A percentile compares a stretch with the other conserved stretches of the same genome.
These are phyloP conservation scores for Papilio polytes DNA, from an alignment of 1,140 invertebrate genomes.

Conservation along the genomic window DNA sequence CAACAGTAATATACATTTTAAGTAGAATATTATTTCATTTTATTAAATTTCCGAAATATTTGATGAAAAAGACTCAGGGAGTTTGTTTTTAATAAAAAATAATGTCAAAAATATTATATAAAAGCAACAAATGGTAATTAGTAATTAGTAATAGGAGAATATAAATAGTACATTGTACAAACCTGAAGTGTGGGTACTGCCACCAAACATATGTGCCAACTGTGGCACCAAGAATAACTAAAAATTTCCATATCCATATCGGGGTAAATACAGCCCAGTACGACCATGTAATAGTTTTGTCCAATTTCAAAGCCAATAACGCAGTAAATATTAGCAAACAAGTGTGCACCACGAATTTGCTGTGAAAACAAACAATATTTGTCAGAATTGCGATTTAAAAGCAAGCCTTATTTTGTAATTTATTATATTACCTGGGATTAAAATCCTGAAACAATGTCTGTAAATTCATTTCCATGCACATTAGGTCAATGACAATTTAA, in stretches of 20 bases:
- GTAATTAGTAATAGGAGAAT: background rate
- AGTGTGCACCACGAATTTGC: conserved; percentile 98
- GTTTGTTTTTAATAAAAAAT: conserved; percentile 11
- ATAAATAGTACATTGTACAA: conserved; percentile 34
- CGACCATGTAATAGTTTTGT: conserved; percentile 94
- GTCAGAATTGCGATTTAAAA: conserved; percentile 43
- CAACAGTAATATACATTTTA: background rate
- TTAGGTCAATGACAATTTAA: conserved; percentile 53
- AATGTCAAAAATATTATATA: background rate
- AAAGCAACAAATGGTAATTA: background rate
- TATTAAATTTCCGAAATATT: no score
- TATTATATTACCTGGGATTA: conserved; percentile 91
- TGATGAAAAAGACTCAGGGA: background rate
- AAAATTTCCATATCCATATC: conserved; percentile 98
- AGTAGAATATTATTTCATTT: no score
- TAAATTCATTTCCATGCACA: conserved; percentile 90
- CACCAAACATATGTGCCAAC: conserved; percentile 97
- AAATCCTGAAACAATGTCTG: conserved; percentile 96
- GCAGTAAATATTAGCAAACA: conserved; percentile 96
- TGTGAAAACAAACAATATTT: conserved; percentile 80
- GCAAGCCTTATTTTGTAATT: conserved; percentile 31
- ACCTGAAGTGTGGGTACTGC: conserved; percentile 96
- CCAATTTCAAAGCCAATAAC: conserved; percentile 94
- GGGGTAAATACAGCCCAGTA: conserved; percentile 97
- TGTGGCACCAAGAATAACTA: conserved; percentile 94